phyloP scores from a whole-genome alignment of 1,140 invertebrate species.

The Drosophila repleta region DNA sequence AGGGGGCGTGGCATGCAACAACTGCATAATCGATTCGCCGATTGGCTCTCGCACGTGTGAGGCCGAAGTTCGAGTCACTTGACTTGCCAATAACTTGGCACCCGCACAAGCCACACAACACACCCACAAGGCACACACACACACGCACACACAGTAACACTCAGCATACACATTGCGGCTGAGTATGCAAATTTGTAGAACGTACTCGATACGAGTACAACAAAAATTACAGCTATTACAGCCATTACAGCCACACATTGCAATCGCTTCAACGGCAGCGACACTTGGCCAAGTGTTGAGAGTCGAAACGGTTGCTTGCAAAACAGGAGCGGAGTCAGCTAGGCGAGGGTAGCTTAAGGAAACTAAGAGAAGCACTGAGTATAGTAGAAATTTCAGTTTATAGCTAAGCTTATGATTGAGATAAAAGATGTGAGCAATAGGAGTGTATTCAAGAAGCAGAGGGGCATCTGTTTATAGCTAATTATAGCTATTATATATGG shows the following conservation, averaged over 20 bases:
- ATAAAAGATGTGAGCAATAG: too few relatives aligned
- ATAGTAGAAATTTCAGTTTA: too few relatives aligned
- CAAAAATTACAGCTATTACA: slow-evolving; percentile 38
- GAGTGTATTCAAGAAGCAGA: too few relatives aligned
- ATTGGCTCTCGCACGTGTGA: slow-evolving; percentile 22
- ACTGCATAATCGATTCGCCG: slow-evolving; percentile 68
- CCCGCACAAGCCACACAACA: slow-evolving; percentile 34
- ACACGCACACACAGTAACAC: slow-evolving; percentile 48
- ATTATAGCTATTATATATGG: too few relatives aligned
- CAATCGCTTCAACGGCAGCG: slow-evolving; percentile 35
- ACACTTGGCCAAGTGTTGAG: slow-evolving; percentile 60
- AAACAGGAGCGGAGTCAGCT: slow-evolving; percentile 23
- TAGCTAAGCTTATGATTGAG: too few relatives aligned
- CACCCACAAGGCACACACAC: slow-evolving; percentile 38
- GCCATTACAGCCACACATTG: slow-evolving; percentile 24
- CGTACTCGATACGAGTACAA: slow-evolving; percentile 11
- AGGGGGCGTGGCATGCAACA: slow-evolving; percentile 48
- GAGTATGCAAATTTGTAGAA: slow-evolving; percentile 47
- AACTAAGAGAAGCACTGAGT: background rate
- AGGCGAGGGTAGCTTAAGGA: background rate
- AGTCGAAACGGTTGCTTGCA: slow-evolving; percentile 24
- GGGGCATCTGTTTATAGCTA: too few relatives aligned
- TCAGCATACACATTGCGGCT: slow-evolving; percentile 34
- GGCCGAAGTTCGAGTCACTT: slow-evolving; percentile 26
- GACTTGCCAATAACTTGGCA: slow-evolving; percentile 74